Evolutionary conservation across 1,140 invertebrate genomes (phyloP), one percentile per base, ranked within the genome.

Genomic region (Goniozus legneri): DNA sequence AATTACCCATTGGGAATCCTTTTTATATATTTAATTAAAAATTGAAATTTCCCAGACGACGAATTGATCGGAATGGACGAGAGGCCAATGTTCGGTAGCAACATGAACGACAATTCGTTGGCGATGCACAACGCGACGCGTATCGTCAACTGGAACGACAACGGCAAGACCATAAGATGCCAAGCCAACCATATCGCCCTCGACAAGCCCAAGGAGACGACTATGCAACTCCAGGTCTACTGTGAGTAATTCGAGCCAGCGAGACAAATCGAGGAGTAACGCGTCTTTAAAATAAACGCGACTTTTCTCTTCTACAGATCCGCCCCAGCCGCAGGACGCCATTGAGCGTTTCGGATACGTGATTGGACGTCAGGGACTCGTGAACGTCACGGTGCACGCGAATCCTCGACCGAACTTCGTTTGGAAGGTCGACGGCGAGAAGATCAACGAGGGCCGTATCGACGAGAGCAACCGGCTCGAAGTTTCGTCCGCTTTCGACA

Each of bases 291-390:
- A n/a, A n/a, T n/a, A n/a, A n/a, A n/a, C n/a, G 12, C 32, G 16
- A 13, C 30, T 33, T 31, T 40, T 18, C 6, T 46, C 39, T 37
- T 15, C 18, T 13, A 32, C 68, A 87, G 86, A 83, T 71, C 71
- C 80, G 2, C 87, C 86, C 3, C 76, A 83, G 47, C 67, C 67
- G 6, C 75, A 52, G 48, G 67, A 45, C 40, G 73, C 63, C 1
- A 79, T 82, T 49, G 79, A 84, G 27, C 79, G 84, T 21, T 89
- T 87, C 58, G 88, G 86, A 2, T 81, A 85, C 27, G 82, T 84
- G 37, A 71, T 88, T 41, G 85, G 86, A 2, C 78, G 81, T 33
- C 77, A 78, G 37, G 86, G 84, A 21, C 71, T 78, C 4, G 80
- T 90, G 20, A 84, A 83, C 42, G 79, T 89, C 2, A 85, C 83